phyloP scores from a whole-genome alignment of 2,797 vertebrate species.

The Pempheris klunzingeri region DNA sequence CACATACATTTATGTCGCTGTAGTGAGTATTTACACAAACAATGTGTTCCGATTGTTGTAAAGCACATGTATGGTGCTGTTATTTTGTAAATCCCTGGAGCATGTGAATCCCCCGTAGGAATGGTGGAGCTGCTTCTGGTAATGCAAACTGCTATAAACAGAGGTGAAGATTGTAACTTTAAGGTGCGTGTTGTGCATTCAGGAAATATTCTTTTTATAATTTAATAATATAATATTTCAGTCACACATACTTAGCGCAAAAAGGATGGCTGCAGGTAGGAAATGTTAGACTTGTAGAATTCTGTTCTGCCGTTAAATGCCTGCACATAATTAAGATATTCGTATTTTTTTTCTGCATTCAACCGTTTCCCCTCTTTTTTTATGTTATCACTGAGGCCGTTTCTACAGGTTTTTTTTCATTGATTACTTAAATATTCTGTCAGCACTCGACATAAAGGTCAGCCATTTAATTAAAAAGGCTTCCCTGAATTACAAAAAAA shows the following conservation, averaged over 20 bases:
- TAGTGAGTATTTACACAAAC: background rate
- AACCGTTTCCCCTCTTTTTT: background rate
- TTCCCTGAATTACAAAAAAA: background rate
- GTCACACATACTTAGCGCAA: background rate
- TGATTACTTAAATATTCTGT: background rate
- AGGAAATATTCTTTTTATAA: no score
- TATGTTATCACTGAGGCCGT: background rate
- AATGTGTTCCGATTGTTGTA: background rate
- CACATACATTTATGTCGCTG: background rate
- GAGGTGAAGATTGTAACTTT: background rate
- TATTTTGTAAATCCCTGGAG: background rate
- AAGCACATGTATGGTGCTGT: background rate
- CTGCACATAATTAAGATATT: background rate
- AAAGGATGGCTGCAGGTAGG: background rate
- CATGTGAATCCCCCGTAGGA: background rate
- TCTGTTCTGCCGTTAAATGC: background rate
- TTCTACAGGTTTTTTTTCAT: background rate
- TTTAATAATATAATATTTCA: background rate
- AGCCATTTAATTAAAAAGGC: background rate
- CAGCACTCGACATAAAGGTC: constrained; percentile 11
- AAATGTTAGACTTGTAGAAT: no score
- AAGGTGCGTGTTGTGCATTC: background rate
- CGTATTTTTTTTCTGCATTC: background rate
- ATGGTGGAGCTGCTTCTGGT: background rate
- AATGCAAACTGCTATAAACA: background rate